phyloP scores from a whole-genome alignment of 2,113 vertebrate genomes.

The Nymphicus hollandicus region DNA sequence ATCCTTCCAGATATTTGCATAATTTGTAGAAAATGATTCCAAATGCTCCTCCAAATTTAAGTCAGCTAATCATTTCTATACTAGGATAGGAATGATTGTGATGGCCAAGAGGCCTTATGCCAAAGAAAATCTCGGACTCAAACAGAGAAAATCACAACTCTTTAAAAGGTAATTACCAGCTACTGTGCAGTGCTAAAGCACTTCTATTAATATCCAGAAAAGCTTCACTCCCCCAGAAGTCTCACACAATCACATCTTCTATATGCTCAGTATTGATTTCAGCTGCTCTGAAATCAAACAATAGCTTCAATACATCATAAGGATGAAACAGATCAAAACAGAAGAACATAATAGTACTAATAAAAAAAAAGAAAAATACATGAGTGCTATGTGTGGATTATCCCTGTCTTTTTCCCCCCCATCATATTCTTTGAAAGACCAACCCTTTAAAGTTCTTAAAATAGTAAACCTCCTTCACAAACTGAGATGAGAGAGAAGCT shows the following conservation, averaged over 20 bases:
- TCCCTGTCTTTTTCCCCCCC: not conserved
- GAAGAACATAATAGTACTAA: not conserved
- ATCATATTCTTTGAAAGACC: not conserved
- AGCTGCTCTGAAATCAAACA: not conserved
- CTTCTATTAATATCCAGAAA: conserved; percentile 32
- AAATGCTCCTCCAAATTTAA: not conserved
- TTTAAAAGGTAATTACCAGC: conserved; percentile 28
- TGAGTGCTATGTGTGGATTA: not conserved
- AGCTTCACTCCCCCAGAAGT: not conserved
- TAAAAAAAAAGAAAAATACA: not conserved
- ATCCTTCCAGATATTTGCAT: not conserved
- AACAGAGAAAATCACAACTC: conserved; percentile 24
- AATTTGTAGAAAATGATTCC: not conserved
- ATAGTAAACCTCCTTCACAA: not conserved
- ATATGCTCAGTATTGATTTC: not conserved
- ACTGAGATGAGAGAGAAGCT: not conserved
- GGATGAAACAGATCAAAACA: not conserved
- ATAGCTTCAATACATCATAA: not conserved
- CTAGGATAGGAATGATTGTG: not conserved
- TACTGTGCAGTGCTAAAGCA: not conserved
- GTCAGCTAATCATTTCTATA: not conserved
- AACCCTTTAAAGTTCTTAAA: not conserved
- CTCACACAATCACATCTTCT: not conserved
- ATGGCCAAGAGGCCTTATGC: not conserved
- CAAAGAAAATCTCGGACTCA: not conserved